Base-by-base conservation (phyloP, 2,888 invertebrate genomes). In the Tachina lurida region DNA sequence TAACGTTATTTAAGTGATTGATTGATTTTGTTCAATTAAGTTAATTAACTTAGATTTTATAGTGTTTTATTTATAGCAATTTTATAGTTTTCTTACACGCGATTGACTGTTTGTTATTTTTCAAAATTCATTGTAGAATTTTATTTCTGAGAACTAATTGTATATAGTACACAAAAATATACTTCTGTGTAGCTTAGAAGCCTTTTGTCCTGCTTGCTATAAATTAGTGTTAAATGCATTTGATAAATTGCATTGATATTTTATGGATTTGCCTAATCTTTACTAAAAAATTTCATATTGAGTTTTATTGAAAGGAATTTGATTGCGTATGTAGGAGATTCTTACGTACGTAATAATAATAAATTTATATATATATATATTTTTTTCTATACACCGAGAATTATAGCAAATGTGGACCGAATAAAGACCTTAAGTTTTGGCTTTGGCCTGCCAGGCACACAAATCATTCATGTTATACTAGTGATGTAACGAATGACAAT, bases 41-140 rank as follows among this genome's bases (percentile, higher is more conserved):
- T 83, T 79, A 83, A 86, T 86, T 86, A 82, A 82, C 78, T 85
- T 83, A 5, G 31, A 79, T 78, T 83, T 83, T 67, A 79, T 17
- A 76, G 74, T 79, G 67, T 75, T 76, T 71, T 73, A 58, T 65
- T 83, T 45, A 65, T 22, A 19, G 31, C 65, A 77, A 31, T 31
- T 65, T 83, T 83, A 77, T 77, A 58, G 76, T 63, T 73, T 65
- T 73, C 39, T 45, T 43, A 67, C 83, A 83, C 67, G 83, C 83
- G 76, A 83, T 65, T 58, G 22, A 47, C 60, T 17, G 17, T 31
- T 7, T 71, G 31, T 68, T 74, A 52, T 58, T 74, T 49, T n/a
- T 56, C 54, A 17, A 65, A 19, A 52, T 58, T 74, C 58, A 47
- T 68, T 67, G n/a, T 31, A 31, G 45, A 10, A 54, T 65, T 54